Percentiles rank a stretch among this genome's conserved stretches.
Evolutionary conservation across 2,113 vertebrate species (phyloP).

Genomic region (Amphiprion ocellaris): DNA sequence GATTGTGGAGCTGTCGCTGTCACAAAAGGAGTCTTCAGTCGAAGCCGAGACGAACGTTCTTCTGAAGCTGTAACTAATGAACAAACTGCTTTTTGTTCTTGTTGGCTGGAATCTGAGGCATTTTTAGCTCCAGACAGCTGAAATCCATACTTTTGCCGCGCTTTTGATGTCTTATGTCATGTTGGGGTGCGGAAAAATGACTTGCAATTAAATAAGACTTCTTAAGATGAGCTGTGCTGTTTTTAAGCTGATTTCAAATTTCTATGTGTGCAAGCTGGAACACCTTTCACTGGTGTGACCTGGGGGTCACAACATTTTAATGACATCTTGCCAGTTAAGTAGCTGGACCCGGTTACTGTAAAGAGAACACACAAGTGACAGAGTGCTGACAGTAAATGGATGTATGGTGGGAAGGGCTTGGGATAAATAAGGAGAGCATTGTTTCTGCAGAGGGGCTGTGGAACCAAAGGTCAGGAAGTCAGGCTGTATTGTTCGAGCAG

Average conservation of each 20-base stretch:
- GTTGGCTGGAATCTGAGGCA: conserved; percentile 52
- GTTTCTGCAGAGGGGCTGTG: conserved; percentile 72
- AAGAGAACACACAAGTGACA: conserved; percentile 58
- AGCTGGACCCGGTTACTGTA: conserved; percentile 55
- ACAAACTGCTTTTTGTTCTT: conserved; percentile 75
- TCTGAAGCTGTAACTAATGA: conserved; percentile 55
- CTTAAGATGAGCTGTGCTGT: not conserved
- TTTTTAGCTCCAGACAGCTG: conserved; percentile 46
- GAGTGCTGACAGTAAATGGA: conserved; percentile 67
- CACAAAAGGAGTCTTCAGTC: conserved; percentile 63
- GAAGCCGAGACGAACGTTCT: conserved; percentile 22
- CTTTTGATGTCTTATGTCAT: conserved; percentile 12
- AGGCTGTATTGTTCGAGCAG: conserved; percentile 75
- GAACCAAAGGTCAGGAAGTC: conserved; percentile 82
- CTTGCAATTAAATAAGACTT: not conserved
- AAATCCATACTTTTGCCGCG: conserved; percentile 12
- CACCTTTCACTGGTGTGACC: conserved; percentile 15
- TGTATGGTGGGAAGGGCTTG: conserved; percentile 66
- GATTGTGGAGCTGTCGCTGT: conserved; percentile 50
- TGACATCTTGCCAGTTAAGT: conserved; percentile 44
- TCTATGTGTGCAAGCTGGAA: not conserved
- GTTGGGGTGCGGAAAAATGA: not conserved
- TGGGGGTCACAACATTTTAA: conserved; percentile 22
- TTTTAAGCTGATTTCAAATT: not conserved
- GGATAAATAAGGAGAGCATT: conserved; percentile 79